These are phyloP conservation scores for Calidris pygmaea DNA, from an alignment of 2,113 vertebrate genomes.

Conservation along the genomic window DNA sequence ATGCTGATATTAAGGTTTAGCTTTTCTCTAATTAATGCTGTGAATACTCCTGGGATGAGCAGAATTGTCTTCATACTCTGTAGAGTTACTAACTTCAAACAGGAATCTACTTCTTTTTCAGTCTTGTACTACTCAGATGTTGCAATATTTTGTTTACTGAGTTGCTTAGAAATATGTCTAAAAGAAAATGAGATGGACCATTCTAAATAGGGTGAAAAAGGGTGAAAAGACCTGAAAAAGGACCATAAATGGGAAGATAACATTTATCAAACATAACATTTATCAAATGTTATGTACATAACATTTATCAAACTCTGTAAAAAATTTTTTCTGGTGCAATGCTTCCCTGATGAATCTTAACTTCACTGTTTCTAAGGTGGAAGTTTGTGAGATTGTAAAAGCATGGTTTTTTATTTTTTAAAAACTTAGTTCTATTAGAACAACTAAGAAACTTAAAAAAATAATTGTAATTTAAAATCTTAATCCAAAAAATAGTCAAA, in stretches of 20 bases:
- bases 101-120: not conserved
- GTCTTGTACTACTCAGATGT: not conserved
- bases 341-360: not conserved
- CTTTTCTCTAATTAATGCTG: not conserved
- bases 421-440: not conserved
- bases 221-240: not conserved
- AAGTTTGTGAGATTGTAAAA: not conserved
- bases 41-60: not conserved
- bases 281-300: not conserved
- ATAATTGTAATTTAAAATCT: not conserved
- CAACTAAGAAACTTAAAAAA: not conserved
- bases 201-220: not conserved
- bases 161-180: not conserved
- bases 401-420: not conserved
- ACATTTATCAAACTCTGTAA: not conserved
- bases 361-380: not conserved
- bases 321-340: not conserved
- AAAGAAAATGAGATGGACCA: not conserved
- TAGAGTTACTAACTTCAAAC: not conserved
- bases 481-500: not conserved
- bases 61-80: not conserved
- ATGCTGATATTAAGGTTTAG: not conserved
- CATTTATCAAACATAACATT: not conserved
- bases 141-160: not conserved
- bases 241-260: not conserved